phyloP scores from a whole-genome alignment of 2,797 vertebrate species.

The Falco concolor region DNA sequence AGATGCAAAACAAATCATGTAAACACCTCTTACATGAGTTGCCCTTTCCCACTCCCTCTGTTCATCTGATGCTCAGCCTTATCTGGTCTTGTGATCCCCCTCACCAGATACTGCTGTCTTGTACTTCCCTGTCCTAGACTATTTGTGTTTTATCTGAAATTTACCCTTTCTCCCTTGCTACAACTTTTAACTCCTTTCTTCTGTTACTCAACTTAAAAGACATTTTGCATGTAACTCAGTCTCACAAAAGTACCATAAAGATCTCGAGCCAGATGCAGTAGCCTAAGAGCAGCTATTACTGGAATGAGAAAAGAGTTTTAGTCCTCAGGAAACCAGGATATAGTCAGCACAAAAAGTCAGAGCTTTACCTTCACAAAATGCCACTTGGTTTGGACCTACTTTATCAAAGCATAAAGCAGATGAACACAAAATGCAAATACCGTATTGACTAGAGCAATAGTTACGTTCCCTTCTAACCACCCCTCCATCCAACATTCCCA shows the following conservation, averaged over 20 bases:
- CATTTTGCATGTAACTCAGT: not conserved
- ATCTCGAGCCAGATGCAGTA: not conserved
- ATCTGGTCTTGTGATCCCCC: not conserved
- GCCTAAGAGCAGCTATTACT: not conserved
- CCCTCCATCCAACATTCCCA: not conserved
- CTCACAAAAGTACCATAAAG: not conserved
- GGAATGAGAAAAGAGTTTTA: not conserved
- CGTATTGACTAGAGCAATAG: not conserved
- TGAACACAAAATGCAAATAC: not conserved
- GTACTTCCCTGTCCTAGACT: not conserved
- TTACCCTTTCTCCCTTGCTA: not conserved
- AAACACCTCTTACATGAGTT: not conserved
- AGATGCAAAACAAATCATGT: not conserved
- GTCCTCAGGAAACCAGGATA: not conserved
- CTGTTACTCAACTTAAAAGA: not conserved
- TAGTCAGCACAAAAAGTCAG: not conserved
- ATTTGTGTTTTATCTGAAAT: not conserved
- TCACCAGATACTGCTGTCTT: not conserved
- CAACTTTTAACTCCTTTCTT: not conserved
- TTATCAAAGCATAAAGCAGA: not conserved
- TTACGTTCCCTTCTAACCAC: not conserved
- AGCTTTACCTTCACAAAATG: not conserved
- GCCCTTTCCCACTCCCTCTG: not conserved
- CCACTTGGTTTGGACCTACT: not conserved
- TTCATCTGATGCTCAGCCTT: not conserved